Base-by-base conservation (phyloP, 2,888 invertebrate species). In the Pteria penguin region DNA sequence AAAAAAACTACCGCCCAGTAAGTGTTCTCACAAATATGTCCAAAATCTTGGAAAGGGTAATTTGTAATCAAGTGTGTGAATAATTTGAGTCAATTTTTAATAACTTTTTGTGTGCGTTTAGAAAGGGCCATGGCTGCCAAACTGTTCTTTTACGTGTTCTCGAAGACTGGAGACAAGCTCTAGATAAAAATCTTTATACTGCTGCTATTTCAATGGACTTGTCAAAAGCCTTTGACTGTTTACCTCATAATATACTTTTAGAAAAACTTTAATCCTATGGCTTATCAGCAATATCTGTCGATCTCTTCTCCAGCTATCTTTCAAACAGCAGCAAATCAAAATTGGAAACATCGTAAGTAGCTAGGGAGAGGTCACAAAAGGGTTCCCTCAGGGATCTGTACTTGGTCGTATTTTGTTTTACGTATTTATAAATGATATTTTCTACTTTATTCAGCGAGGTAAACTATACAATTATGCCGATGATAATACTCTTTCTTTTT, bases 291-390 rank as follows among this genome's bases (percentile, higher is more conserved):
- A 24, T 36, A 4, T 32, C 22, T 11, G n/a, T 3, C 1, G 26
- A 45, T 11, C 32, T 36, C 26, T 1, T 4, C 32, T 45, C 14
- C 14, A 11, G 24, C n/a, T 65, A 22, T 4, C 22, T 45, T 2
- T 62, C 1, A 24, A 45, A 8, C 3, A 65, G 22, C 65, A 65
- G 45, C 65, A 65, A 45, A 65, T 65, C 32, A 65, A n/a, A 33
- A 62, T 36, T 24, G 2, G 65, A 22, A 32, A 32, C 32, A 32
- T 62, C 27, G 65, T 65, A 22, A 65, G 65, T 45, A 36, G 45
- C 26, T 65, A 11, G 65, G 65, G 33, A 45, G 26, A 65, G 22
- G 24, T 65, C 11, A 22, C 32, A 45, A 45, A 65, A 65, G 4
- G 65, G 26, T 33, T 65, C 11, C 65, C 65, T 18, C 45, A 65